Conservation (phyloP, 2,113 vertebrate species). For the Ardeotis arabs region DNA sequence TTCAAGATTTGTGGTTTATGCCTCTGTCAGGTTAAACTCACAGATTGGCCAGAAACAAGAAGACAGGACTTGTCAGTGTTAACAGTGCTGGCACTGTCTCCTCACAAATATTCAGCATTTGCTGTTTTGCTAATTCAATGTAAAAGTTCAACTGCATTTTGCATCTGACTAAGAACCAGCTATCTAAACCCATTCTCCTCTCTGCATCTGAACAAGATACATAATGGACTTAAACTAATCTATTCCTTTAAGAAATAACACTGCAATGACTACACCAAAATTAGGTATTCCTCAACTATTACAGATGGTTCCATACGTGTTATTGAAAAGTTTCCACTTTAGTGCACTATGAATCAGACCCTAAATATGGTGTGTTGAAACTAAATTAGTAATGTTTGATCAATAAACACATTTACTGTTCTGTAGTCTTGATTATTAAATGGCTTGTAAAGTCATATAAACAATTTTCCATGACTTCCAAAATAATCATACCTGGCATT, state of each 20-base stretch:
- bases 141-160: neutral
- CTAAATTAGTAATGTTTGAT: neutral
- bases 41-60: neutral
- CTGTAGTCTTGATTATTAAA: conserved; percentile 23
- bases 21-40: neutral
- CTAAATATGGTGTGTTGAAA: neutral
- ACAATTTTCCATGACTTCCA: conserved; percentile 7
- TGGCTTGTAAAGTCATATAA: conserved; percentile 22
- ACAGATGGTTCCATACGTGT: neutral
- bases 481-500: conserved; percentile 25
- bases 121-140: neutral
- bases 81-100: neutral
- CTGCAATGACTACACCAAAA: neutral
- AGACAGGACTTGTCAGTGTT: neutral
- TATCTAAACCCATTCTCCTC: neutral
- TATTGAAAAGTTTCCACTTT: neutral
- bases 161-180: neutral
- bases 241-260: neutral
- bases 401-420: conserved; percentile 39
- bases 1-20: neutral
- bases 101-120: neutral
- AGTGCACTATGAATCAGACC: neutral
- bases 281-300: neutral
- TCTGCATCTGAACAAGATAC: neutral
- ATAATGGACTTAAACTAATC: neutral